phyloP scores from a whole-genome alignment of 2,113 vertebrate species.

The Eclectus roratus region DNA sequence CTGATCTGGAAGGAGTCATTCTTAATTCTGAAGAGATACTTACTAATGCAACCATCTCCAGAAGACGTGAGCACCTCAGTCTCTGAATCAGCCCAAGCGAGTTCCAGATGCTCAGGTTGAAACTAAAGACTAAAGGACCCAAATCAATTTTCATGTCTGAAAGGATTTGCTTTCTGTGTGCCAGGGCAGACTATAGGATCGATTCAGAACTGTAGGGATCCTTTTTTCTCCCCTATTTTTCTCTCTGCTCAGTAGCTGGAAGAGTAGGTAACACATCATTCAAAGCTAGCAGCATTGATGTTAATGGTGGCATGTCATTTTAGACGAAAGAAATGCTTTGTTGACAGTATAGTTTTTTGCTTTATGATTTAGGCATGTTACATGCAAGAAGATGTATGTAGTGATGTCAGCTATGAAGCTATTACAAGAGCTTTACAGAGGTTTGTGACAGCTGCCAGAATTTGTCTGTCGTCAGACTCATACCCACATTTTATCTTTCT shows the following conservation, averaged over 20 bases:
- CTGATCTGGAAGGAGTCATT: conserved; percentile 15
- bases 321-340: not conserved
- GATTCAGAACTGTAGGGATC: not conserved
- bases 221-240: not conserved
- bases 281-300: not conserved
- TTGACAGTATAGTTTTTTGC: not conserved
- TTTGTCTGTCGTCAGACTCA: not conserved
- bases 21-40: not conserved
- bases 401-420: not conserved
- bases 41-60: not conserved
- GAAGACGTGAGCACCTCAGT: not conserved
- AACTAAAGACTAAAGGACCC: not conserved
- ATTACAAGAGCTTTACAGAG: not conserved
- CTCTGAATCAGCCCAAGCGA: not conserved
- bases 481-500: not conserved
- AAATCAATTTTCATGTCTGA: not conserved
- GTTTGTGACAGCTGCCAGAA: not conserved
- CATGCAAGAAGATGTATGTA: not conserved
- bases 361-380: not conserved
- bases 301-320: not conserved
- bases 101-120: not conserved
- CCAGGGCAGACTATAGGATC: not conserved
- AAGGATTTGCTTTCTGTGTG: not conserved
- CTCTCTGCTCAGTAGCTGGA: not conserved
- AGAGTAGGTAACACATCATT: not conserved